phyloP scores from a whole-genome alignment of 2,888 invertebrate species.

The Cantharis nigra region DNA sequence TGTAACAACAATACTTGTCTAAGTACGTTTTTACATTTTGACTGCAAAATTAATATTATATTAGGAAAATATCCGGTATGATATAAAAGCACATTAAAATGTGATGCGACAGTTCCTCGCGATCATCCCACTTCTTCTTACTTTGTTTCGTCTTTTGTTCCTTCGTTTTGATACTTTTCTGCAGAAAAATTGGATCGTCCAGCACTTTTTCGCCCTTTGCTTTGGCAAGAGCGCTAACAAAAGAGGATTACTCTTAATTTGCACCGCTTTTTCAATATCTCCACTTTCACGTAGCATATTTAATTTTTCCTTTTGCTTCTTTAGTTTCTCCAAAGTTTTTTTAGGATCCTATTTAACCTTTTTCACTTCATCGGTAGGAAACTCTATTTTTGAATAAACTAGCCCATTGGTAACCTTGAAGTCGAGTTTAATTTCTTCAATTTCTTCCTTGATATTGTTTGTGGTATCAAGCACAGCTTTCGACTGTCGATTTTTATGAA shows the following conservation, averaged over 20 bases:
- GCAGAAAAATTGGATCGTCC: constrained; percentile 84
- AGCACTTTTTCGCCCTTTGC: constrained; percentile 90
- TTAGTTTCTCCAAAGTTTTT: constrained; percentile 76
- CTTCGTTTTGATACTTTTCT: constrained; percentile 81
- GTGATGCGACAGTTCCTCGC: too few species aligned
- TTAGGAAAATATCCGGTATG: too few species aligned
- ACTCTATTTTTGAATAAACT: constrained; percentile 92
- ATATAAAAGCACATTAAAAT: too few species aligned
- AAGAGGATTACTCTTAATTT: constrained; percentile 78
- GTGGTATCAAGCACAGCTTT: constrained; percentile 53
- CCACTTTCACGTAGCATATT: constrained; percentile 73
- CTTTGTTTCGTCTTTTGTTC: constrained; percentile 81
- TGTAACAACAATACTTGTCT: too few species aligned
- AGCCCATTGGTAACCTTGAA: constrained; percentile 47
- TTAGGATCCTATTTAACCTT: constrained; percentile 74
- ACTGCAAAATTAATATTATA: too few species aligned
- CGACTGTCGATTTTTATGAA: constrained; percentile 51
- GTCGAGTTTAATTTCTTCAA: constrained; percentile 39
- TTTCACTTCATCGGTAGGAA: constrained; percentile 67
- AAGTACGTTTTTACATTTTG: too few species aligned
- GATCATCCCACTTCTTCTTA: constrained; percentile 82
- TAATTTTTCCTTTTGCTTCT: constrained; percentile 77
- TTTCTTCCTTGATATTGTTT: constrained; percentile 41
- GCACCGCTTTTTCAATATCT: constrained; percentile 71
- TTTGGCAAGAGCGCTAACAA: constrained; percentile 87